These are phyloP conservation scores for Cathartes aura DNA, from an alignment of 2,113 vertebrate genomes.

Conservation along the genomic window DNA sequence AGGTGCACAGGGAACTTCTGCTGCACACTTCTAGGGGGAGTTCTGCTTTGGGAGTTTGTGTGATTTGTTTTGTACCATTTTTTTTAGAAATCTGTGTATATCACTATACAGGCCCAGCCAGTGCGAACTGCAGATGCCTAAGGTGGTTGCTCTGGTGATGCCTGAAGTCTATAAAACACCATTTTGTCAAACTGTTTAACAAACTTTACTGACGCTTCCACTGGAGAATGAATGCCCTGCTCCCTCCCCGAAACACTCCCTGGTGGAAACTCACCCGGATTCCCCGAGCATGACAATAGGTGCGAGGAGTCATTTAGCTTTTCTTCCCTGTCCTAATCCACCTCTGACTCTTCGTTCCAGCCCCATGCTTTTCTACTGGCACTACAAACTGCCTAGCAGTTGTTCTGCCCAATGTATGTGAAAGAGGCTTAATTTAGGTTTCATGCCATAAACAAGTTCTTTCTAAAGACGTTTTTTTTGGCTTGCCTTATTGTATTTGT, in stretches of 20 bases:
- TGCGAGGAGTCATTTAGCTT: neutral
- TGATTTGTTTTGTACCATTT: neutral
- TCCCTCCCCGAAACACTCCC: neutral
- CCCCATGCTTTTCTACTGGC: neutral
- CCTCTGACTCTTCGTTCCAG: neutral
- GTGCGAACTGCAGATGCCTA: fast-evolving
- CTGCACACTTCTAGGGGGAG: neutral
- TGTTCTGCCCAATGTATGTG: neutral
- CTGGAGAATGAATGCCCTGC: neutral
- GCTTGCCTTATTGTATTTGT: neutral
- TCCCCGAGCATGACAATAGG: neutral
- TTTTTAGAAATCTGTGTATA: neutral
- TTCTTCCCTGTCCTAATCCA: neutral
- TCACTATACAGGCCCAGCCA: neutral
- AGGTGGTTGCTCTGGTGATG: neutral
- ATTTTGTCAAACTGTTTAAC: neutral
- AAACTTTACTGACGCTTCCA: neutral
- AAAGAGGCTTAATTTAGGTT: neutral
- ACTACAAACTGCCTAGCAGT: neutral
- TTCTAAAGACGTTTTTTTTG: neutral
- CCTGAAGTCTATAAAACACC: neutral
- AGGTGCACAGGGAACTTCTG: neutral
- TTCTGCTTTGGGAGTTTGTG: neutral
- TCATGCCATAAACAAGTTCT: neutral
- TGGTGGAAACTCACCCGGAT: neutral